Conservation (phyloP, 2,888 invertebrate species). For the Drepana falcataria region DNA sequence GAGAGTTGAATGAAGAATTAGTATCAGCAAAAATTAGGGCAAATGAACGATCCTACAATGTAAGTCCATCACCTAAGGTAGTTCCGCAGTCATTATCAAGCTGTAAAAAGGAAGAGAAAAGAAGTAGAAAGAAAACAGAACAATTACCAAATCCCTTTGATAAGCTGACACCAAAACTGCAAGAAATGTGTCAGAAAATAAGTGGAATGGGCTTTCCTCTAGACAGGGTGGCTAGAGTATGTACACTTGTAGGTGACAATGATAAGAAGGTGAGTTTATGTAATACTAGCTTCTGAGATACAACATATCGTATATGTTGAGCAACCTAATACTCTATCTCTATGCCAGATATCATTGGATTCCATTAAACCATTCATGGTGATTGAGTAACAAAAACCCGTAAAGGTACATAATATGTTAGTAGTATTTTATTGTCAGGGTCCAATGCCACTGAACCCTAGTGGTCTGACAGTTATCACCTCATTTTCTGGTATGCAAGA, state of each 20-base stretch:
- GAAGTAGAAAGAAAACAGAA: constrained; percentile 44
- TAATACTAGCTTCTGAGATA: no score
- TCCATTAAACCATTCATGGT: no score
- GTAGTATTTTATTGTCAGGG: no score
- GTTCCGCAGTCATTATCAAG: constrained; percentile 36
- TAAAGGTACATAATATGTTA: no score
- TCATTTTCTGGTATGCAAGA: no score
- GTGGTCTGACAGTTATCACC: no score
- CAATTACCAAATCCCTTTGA: constrained; percentile 60
- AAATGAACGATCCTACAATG: constrained; percentile 70
- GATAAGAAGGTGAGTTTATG: constrained; percentile 86
- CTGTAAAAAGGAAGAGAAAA: constrained; percentile 39
- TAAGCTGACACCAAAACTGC: constrained; percentile 71
- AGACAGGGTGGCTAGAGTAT: constrained; percentile 88
- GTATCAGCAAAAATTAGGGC: constrained; percentile 64
- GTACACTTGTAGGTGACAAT: constrained; percentile 85
- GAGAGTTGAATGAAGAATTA: constrained; percentile 85
- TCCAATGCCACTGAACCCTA: no score
- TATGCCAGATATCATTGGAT: no score
- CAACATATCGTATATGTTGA: no score
- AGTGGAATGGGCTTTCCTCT: constrained; percentile 93
- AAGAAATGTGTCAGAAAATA: constrained; percentile 85
- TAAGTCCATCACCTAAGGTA: constrained; percentile 66
- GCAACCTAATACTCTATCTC: no score
- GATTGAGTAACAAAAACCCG: no score